Conservation (phyloP, 2,113 vertebrate species). For the Siniperca knerii region DNA sequence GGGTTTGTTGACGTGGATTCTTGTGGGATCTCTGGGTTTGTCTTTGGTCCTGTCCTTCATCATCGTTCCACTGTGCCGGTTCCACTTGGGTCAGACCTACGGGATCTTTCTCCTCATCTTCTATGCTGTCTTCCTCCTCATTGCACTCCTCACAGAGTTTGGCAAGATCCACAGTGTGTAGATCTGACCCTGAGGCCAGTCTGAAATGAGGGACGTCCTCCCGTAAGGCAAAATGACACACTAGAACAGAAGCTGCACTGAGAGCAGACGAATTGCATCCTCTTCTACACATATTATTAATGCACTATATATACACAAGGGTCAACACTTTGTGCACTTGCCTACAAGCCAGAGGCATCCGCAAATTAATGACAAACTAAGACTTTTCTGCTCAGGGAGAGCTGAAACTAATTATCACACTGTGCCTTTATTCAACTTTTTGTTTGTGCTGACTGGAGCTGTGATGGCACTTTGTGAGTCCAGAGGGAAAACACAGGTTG, state of each 20-base stretch:
- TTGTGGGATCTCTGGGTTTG: slow-evolving; percentile 90
- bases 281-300: not conserved
- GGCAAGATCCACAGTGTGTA: slow-evolving; percentile 77
- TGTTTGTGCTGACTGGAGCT: slow-evolving; percentile 27
- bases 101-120: slow-evolving; percentile 90
- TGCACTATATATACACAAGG: slow-evolving; percentile 42
- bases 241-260: slow-evolving; percentile 16
- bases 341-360: not conserved
- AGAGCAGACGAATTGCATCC: not conserved
- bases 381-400: slow-evolving; percentile 49
- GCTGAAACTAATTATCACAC: slow-evolving; percentile 29
- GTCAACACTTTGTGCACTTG: slow-evolving; percentile 20
- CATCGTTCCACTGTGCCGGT: slow-evolving; percentile 88
- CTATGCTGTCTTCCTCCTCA: slow-evolving; percentile 87
- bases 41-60: slow-evolving; percentile 92
- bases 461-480: slow-evolving; percentile 9
- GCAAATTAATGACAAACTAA: not conserved
- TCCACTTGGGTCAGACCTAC: slow-evolving; percentile 86
- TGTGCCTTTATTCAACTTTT: slow-evolving; percentile 52
- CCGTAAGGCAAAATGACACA: not conserved
- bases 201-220: slow-evolving; percentile 1
- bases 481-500: slow-evolving; percentile 2
- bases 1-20: slow-evolving; percentile 91
- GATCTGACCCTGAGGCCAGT: slow-evolving; percentile 16
- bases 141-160: slow-evolving; percentile 95